Evolutionary conservation across 1,140 invertebrate species (phyloP).

Genomic region (Tetragonula clypearis): DNA sequence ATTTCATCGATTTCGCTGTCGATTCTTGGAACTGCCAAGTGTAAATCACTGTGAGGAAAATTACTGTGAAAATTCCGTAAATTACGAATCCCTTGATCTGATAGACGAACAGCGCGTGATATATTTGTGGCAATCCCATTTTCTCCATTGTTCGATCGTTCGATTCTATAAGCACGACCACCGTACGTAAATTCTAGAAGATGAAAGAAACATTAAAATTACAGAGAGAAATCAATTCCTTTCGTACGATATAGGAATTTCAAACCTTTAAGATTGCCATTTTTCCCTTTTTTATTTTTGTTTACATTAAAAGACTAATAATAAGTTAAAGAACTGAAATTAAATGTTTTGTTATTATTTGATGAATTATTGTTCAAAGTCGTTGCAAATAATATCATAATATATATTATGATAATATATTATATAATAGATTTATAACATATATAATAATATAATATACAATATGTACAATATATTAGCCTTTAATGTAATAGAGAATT

Average conservation of each 20-base stretch:
- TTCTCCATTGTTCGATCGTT: constrained; percentile 50
- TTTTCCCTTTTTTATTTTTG: neutral
- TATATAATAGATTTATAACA: no score
- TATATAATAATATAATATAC: no score
- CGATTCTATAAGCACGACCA: constrained; percentile 24
- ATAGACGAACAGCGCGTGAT: neutral
- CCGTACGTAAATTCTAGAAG: constrained; percentile 4
- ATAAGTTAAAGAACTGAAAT: no score
- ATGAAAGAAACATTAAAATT: neutral
- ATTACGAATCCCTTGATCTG: neutral
- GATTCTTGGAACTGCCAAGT: neutral
- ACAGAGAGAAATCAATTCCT: neutral
- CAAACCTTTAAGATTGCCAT: neutral
- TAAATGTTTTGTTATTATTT: no score
- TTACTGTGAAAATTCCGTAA: neutral
- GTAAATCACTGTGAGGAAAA: neutral
- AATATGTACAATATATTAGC: no score
- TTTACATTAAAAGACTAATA: neutral
- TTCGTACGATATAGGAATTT: neutral
- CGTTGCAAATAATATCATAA: no score
- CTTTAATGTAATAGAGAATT: no score
- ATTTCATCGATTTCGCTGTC: neutral
- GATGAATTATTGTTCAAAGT: no score
- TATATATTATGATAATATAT: no score
- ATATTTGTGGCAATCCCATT: constrained; percentile 47